A percentile compares a stretch with the other conserved stretches of the same genome.
These are phyloP conservation scores for Chloroclysta siterata DNA, from an alignment of 2,888 invertebrate genomes.

Conservation along the genomic window DNA sequence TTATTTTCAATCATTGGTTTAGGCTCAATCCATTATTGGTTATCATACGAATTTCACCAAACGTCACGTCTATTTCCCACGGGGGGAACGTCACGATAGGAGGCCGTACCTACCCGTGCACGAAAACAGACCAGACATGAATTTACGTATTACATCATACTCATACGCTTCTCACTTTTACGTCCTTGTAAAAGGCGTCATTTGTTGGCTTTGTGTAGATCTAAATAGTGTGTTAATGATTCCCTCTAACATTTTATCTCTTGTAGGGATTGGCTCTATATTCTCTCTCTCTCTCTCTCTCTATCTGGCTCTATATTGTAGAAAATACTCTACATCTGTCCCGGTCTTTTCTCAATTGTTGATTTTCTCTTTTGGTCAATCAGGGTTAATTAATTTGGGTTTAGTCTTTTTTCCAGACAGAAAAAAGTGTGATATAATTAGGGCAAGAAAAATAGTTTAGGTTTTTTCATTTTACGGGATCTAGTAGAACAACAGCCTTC, in stretches of 20 bases:
- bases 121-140: not conserved
- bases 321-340: too few relatives aligned
- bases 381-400: slow-evolving; percentile 2
- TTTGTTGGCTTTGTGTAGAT: too few relatives aligned
- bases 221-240: not conserved
- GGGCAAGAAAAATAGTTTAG: too few relatives aligned
- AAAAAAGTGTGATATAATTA: too few relatives aligned
- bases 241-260: slow-evolving; percentile 10
- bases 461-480: too few relatives aligned
- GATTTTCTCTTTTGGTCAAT: slow-evolving; percentile 4
- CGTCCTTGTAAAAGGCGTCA: too few relatives aligned
- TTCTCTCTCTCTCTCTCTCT: slow-evolving; percentile 12
- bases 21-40: slow-evolving; percentile 12
- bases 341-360: not conserved
- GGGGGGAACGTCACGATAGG: not conserved
- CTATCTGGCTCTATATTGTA: too few relatives aligned
- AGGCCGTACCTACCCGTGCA: not conserved
- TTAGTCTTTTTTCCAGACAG: too few relatives aligned
- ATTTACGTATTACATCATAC: too few relatives aligned
- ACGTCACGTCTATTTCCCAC: slow-evolving; percentile 7
- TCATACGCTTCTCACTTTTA: too few relatives aligned
- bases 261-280: not conserved
- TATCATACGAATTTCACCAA: slow-evolving; percentile 9
- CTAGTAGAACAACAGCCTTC: too few relatives aligned
- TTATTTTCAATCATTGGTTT: slow-evolving; percentile 8